Evolutionary conservation across 1,140 invertebrate genomes (phyloP), one percentile per base, ranked within the genome.

Genomic region (Lineus longissimus): DNA sequence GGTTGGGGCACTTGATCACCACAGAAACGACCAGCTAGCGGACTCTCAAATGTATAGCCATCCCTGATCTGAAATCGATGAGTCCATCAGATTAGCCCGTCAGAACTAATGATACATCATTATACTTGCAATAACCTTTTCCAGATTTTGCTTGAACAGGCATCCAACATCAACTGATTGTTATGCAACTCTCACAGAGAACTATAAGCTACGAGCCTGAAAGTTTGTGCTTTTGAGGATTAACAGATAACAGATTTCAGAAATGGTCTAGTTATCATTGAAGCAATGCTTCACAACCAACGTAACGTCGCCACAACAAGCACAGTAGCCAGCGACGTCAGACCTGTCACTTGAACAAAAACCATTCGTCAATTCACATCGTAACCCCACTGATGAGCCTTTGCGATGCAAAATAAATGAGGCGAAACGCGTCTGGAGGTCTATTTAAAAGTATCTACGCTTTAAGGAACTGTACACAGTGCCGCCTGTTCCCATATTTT

Each of bases 1-100:
- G 81, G 93, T 90, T 0, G 94, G 94, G 17, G 90, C 82, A 76
- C 93, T 93, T 17, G 86, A 88, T 2, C 6, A 9, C 95, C 95
- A 77, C 95, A 98, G 76, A 95, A 97, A 62, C 88, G 85, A 1
- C 94, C 94, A 19, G 96, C 80, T 0, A 88, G 87, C n/a, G 86
- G 86, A 55, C 89, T 87, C 33, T 93, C 89, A 0, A 89, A 88
- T 0, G 89, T 92, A 62, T 90, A 87, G 0, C 96, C 95, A 77
- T 98, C 94, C 76, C 95, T 96, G 40, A 98, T 87, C 77, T 79
- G 33, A 30, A 59, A 62, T n/a, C 22, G 61, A 58, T 61, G 47
- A 51, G 47, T 27, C 9, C n/a, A 51, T 23, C n/a, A 51, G 11
- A 19, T n/a, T 43, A 43, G 19, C 40, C 19, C 11, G 13, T 29